Conservation (phyloP, 2,113 vertebrate species). For the Marmota flaviventris region DNA sequence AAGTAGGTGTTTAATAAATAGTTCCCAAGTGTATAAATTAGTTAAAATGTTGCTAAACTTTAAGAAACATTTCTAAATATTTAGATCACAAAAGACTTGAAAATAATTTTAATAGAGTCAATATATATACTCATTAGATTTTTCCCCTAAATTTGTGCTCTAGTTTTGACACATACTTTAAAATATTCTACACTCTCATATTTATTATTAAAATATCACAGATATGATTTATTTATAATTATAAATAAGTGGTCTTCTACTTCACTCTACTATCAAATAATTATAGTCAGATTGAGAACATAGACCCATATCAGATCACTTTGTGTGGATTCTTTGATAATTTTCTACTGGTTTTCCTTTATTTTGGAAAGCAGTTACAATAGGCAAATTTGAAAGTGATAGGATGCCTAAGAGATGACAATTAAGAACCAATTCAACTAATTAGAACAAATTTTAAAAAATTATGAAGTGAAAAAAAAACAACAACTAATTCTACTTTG, state of each 20-base stretch:
- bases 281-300: not conserved
- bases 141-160: not conserved
- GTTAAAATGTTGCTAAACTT: conserved; percentile 17
- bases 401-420: not conserved
- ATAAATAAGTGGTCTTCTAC: conserved; percentile 3
- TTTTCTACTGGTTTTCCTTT: conserved; percentile 47
- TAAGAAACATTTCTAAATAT: conserved; percentile 51
- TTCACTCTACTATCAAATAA: conserved; percentile 32
- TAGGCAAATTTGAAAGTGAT: not conserved
- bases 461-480: too few species aligned
- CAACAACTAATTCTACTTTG: not conserved
- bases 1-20: conserved; percentile 30
- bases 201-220: conserved; percentile 56
- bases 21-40: not conserved
- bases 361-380: conserved; percentile 8
- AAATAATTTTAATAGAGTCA: conserved; percentile 50
- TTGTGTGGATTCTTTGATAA: not conserved
- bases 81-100: not conserved
- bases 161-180: not conserved
- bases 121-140: conserved; percentile 20
- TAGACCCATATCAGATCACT: not conserved
- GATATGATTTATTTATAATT: not conserved
- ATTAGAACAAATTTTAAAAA: too few species aligned
- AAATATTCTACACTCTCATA: conserved; percentile 8
- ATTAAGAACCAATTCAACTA: not conserved